These are phyloP conservation scores for Lucinisca nassula DNA, from an alignment of 2,888 invertebrate species.

Conservation along the genomic window DNA sequence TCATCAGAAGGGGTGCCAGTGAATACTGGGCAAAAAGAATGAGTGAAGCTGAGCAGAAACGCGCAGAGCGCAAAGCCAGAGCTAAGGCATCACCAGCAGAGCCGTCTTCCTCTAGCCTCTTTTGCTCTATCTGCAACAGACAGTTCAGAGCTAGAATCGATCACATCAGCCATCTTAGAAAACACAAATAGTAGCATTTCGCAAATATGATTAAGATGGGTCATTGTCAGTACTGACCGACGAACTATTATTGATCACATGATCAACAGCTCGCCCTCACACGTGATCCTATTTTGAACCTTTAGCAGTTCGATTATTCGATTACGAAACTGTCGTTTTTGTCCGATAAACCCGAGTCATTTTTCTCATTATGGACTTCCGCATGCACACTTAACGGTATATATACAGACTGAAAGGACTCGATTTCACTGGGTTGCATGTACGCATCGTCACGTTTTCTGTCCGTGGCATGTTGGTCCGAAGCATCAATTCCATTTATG, in stretches of 20 bases:
- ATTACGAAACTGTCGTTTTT: background rate
- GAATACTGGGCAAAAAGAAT: no score
- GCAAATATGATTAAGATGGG: no score
- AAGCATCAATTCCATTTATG: background rate
- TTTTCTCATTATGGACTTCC: background rate
- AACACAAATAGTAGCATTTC: no score
- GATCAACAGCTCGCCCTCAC: background rate
- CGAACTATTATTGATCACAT: background rate
- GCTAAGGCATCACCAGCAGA: no score
- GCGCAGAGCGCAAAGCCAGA: no score
- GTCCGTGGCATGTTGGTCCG: background rate
- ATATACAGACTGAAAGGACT: background rate
- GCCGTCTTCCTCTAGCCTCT: no score
- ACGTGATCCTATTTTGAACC: background rate
- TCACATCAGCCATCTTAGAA: no score
- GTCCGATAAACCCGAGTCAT: background rate
- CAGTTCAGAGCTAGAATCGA: no score
- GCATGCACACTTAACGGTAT: background rate
- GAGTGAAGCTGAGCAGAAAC: no score
- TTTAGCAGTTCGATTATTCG: background rate
- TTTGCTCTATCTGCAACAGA: no score
- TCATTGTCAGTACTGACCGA: no score
- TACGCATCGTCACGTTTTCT: background rate
- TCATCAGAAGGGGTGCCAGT: no score
- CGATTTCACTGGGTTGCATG: background rate